Evolutionary conservation across 2,797 vertebrate genomes (phyloP), one percentile per base, ranked within the genome.

Genomic region (Emys orbicularis): DNA sequence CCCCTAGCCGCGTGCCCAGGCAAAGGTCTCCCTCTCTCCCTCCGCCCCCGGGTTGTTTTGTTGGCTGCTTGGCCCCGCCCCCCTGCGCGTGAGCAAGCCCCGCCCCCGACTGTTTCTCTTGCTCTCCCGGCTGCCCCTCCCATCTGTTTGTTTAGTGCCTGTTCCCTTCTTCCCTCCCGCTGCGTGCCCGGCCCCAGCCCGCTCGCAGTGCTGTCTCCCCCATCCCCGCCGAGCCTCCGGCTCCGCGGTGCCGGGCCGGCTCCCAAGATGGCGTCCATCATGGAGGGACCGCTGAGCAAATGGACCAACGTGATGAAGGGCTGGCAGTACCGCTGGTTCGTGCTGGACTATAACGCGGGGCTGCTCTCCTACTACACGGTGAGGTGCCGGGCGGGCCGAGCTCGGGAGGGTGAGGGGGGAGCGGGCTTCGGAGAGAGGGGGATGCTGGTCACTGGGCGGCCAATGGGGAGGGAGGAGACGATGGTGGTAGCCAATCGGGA

Each of bases 231-330:
- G 87, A 74, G 52, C 83, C 86, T 97, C 96, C 93, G 92, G 94
- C 21, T 97, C 92, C 96, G 96, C 94, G 97, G 98, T 97, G 97
- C 98, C 97, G 98, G 93, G 97, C 98, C 97, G 95, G 97, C 96
- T 97, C 97, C 94, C 97, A 99, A 99, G 98, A 99, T 99, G 99
- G 99, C 99, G 99, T 99, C 99, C 93, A 99, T 99, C 98, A 99
- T 99, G 99, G 99, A 99, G 95, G 99, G 99, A 91, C 99, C 99
- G 98, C 99, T 99, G 86, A 99, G 99, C 98, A 99, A 99, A 98
- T 99, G 99, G 99, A 99, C 99, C 97, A 99, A 99, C 97, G 99
- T 99, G 93, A 99, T 99, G 99, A 99, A 99, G 97, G 99, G 99
- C 49, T 99, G 99, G 99, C 99, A 99, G 98, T 99, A 99, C 91